Conservation (phyloP, 2,888 invertebrate species). For the Drosophila heteroneura region DNA sequence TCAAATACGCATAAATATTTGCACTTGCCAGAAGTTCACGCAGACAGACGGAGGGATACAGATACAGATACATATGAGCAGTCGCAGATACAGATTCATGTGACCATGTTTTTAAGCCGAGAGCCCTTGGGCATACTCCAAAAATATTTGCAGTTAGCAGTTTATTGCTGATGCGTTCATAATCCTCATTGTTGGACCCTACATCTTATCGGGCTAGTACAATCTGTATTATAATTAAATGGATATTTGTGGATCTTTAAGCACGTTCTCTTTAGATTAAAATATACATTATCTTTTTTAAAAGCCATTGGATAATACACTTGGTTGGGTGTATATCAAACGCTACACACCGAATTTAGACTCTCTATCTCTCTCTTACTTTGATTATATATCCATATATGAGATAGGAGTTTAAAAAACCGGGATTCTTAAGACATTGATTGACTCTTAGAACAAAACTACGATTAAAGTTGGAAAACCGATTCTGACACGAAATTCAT, state of each 20-base stretch:
- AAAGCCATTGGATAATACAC: not conserved
- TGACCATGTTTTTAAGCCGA: not conserved
- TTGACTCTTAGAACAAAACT: not conserved
- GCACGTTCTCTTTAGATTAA: not conserved
- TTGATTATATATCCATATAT: not conserved
- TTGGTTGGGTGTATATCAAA: not conserved
- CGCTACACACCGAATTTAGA: not conserved
- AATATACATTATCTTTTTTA: not conserved
- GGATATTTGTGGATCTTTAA: not conserved
- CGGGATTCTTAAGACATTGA: not conserved
- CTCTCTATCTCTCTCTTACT: not conserved
- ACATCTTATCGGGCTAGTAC: not conserved
- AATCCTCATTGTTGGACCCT: not conserved
- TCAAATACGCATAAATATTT: slow-evolving; percentile 84
- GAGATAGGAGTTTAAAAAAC: not conserved
- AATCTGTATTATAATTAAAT: not conserved
- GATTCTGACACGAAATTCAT: not conserved
- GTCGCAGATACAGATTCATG: slow-evolving; percentile 33
- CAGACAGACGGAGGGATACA: slow-evolving; percentile 29
- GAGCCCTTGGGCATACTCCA: slow-evolving; percentile 9
- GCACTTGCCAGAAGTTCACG: slow-evolving; percentile 69
- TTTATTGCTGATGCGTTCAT: slow-evolving; percentile 23
- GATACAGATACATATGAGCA: slow-evolving; percentile 32
- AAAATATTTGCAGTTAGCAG: slow-evolving; percentile 50
- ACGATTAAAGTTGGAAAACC: not conserved